Base-by-base conservation (phyloP, 2,888 invertebrate species). In the Acleris literana region DNA sequence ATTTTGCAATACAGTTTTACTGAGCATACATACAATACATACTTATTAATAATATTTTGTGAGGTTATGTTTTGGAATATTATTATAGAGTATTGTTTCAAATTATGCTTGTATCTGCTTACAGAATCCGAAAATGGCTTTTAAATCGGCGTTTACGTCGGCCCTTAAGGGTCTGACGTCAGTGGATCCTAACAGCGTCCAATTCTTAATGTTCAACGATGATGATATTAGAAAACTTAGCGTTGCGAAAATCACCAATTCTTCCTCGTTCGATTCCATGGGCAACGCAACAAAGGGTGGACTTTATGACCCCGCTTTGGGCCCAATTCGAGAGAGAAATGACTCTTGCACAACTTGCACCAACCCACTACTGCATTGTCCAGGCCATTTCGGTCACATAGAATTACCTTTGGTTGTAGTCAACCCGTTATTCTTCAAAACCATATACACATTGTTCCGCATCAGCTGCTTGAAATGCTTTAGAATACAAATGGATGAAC, bases 331-430 rank as follows among this genome's bases (percentile, higher is more conserved):
- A 69, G 94, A 95, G 16, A 86, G 93, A 56, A 87, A 92, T 75
- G 96, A 97, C 69, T 92, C 94, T 0, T 99, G 99, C 84, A 90
- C 90, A 4, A 98, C 98, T 7, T 99, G 99, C 80, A 93, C 94
- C 11, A 94, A 94, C 71, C 93, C 93, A 18, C 82, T 94, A 53
- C 81, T 93, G 7, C 90, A 94, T 70, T 99, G 99, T 81, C 95
- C 96, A 0, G 99, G 99, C 0, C 99, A 99, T 87, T 96, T 98
- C 86, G 99, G 99, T 0, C 97, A 99, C 81, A 98, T 99, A 70
- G 96, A 97, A 72, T 90, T 99, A 1, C 97, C 97, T 0, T 88
- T 99, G 13, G 95, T 97, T 0, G 96, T 98, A 0, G 95, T 97
- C 65, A 99, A 99, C 93, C 99, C 99, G 0, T 81, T 99, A 55